phyloP scores from a whole-genome alignment of 2,797 vertebrate species.

The Peromyscus nudipes region DNA sequence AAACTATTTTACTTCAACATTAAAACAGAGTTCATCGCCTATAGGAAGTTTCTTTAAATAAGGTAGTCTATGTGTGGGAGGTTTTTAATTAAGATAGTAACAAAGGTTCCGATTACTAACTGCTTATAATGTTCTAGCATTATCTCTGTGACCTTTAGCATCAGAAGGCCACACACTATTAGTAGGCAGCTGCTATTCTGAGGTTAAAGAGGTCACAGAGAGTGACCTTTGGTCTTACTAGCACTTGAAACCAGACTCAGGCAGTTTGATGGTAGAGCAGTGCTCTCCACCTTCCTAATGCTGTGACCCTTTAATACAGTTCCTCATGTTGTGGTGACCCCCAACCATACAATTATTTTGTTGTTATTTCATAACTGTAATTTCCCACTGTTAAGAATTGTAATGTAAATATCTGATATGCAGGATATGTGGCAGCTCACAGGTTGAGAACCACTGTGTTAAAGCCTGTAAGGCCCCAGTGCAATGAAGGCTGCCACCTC shows the following conservation, averaged over 20 bases:
- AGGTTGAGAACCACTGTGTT: not conserved
- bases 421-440: not conserved
- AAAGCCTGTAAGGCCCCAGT: not conserved
- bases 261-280: not conserved
- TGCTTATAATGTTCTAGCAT: not conserved
- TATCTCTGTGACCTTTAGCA: not conserved
- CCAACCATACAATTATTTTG: not conserved
- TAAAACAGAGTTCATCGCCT: not conserved
- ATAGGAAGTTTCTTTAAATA: not conserved
- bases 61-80: not conserved
- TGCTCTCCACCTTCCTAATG: not conserved
- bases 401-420: not conserved
- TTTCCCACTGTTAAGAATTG: not conserved
- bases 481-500: not conserved
- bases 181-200: not conserved
- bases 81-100: conserved; percentile 13
- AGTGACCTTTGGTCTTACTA: not conserved
- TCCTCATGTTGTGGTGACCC: not conserved
- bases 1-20: conserved; percentile 13
- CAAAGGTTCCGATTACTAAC: not conserved
- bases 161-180: not conserved
- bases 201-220: not conserved
- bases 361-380: not conserved
- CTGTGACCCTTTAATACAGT: not conserved
- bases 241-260: not conserved